Evolutionary conservation across 2,888 invertebrate species (phyloP).

Genomic region (Drosophila flavopinicola): DNA sequence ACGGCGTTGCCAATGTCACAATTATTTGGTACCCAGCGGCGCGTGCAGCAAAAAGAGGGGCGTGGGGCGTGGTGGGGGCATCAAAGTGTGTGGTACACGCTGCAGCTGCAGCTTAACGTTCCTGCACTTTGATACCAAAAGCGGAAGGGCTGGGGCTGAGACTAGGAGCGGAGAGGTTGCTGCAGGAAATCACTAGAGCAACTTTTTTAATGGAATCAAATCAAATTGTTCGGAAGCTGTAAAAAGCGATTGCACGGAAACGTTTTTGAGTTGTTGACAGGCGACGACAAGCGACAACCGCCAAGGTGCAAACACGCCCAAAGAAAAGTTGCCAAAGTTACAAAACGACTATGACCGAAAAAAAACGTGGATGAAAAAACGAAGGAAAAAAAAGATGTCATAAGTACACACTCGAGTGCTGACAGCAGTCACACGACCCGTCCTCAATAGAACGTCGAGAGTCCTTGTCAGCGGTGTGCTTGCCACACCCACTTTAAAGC

Average conservation of each 20-base stretch:
- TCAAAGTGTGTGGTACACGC: constrained; percentile 25
- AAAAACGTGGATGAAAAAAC: constrained; percentile 21
- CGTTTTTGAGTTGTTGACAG: constrained; percentile 79
- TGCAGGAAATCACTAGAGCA: constrained; percentile 76
- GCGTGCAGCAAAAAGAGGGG: constrained; percentile 7
- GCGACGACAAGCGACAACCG: constrained; percentile 61
- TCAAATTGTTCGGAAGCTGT: constrained; percentile 81
- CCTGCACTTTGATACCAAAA: constrained; percentile 24
- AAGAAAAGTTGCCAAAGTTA: constrained; percentile 71
- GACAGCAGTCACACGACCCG: constrained; percentile 55
- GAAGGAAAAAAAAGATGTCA: constrained; percentile 29
- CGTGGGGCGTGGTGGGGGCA: background rate
- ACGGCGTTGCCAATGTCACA: constrained; percentile 72
- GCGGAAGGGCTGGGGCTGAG: no score
- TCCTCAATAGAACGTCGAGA: constrained; percentile 71
- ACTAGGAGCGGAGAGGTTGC: constrained; percentile 9
- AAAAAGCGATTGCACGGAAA: constrained; percentile 81
- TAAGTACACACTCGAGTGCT: constrained; percentile 73
- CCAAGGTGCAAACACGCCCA: constrained; percentile 71
- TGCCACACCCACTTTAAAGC: constrained; percentile 67
- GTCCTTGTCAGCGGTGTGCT: constrained; percentile 48
- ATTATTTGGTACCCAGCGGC: constrained; percentile 63
- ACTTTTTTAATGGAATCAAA: constrained; percentile 80
- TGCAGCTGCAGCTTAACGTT: constrained; percentile 57
- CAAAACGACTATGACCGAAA: constrained; percentile 56